phyloP scores from a whole-genome alignment of 2,113 vertebrate species.

The Panurus biarmicus region DNA sequence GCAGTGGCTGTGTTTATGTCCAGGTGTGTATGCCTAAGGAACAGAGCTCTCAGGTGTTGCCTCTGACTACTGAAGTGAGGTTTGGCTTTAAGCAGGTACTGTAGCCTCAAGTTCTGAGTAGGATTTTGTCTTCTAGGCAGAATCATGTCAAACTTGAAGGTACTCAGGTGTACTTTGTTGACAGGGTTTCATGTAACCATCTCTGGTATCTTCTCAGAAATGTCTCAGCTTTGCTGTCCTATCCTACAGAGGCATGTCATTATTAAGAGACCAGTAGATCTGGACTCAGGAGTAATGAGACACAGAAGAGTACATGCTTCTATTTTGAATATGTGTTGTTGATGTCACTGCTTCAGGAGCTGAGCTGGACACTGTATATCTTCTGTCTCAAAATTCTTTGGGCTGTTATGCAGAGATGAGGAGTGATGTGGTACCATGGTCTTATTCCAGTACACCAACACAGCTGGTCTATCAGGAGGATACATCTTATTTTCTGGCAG shows the following conservation, averaged over 20 bases:
- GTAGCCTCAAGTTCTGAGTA: neutral
- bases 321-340: neutral
- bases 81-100: neutral
- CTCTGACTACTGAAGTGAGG: neutral
- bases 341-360: neutral
- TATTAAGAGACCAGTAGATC: neutral
- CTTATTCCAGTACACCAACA: neutral
- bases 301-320: neutral
- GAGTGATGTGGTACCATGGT: neutral
- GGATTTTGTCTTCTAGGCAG: neutral
- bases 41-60: neutral
- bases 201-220: neutral
- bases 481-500: neutral
- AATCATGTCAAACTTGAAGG: neutral
- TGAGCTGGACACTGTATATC: neutral
- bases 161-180: neutral
- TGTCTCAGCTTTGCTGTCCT: neutral
- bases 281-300: neutral
- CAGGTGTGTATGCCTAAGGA: conserved; percentile 28
- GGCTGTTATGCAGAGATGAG: neutral
- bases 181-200: neutral
- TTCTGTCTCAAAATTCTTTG: neutral
- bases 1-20: conserved; percentile 59
- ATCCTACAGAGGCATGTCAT: neutral
- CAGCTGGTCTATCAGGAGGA: neutral